A percentile compares a stretch with the other conserved stretches of the same genome.
phyloP scores from a whole-genome alignment of 2,113 vertebrate genomes.

The Chinchilla lanigera region DNA sequence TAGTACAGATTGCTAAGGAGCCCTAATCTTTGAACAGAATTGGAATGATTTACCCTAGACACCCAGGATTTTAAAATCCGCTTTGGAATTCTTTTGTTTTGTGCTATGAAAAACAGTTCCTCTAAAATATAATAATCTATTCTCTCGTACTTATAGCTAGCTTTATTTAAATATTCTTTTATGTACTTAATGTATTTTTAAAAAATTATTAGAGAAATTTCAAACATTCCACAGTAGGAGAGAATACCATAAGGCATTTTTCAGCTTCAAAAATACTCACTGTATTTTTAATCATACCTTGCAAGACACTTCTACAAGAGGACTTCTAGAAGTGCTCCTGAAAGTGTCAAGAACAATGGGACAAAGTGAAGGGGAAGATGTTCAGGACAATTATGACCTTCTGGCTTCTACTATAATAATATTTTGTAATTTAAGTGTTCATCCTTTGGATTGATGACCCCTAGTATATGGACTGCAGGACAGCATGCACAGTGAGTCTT shows the following conservation, averaged over 20 bases:
- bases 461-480: neutral
- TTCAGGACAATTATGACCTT: neutral
- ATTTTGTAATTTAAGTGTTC: neutral
- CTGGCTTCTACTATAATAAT: neutral
- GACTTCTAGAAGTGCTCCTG: neutral
- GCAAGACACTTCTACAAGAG: neutral
- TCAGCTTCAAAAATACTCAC: neutral
- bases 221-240: neutral
- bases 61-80: neutral
- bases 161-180: neutral
- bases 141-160: neutral
- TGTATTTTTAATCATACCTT: neutral
- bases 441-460: neutral
- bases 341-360: neutral
- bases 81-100: constrained; percentile 4
- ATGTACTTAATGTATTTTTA: neutral
- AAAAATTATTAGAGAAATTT: neutral
- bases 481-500: neutral
- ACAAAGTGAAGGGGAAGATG: neutral
- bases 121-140: neutral
- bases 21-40: neutral
- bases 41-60: neutral
- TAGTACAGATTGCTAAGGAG: neutral
- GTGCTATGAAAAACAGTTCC: constrained; percentile 15
- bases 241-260: neutral